Evolutionary conservation across 2,113 vertebrate species (phyloP).

Genomic region (Amphiprion percula): DNA sequence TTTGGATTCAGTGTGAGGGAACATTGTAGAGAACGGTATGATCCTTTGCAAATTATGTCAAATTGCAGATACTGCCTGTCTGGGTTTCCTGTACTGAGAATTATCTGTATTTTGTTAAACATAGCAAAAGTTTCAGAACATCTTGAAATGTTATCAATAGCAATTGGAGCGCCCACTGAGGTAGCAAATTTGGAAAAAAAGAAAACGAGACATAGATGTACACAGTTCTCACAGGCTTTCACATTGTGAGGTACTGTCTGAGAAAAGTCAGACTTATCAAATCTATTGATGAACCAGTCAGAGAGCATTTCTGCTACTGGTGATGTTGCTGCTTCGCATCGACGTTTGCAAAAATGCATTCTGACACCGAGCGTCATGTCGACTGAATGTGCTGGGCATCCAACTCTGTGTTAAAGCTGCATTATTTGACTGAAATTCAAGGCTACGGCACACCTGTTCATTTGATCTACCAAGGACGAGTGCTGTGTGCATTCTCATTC

Average conservation of each 20-base stretch:
- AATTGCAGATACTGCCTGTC: not conserved
- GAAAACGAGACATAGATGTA: not conserved
- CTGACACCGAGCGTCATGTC: slow-evolving; percentile 9
- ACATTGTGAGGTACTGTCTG: slow-evolving; percentile 2
- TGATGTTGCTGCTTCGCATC: slow-evolving; percentile 22
- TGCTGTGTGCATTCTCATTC: slow-evolving; percentile 6
- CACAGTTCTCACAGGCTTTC: slow-evolving; percentile 19
- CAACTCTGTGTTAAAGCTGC: slow-evolving; percentile 29
- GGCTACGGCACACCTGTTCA: slow-evolving; percentile 24
- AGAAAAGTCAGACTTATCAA: slow-evolving; percentile 46
- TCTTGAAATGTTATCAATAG: not conserved
- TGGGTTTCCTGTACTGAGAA: not conserved
- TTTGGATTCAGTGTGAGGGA: not conserved
- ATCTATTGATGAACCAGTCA: slow-evolving; percentile 55
- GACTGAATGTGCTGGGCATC: slow-evolving; percentile 8
- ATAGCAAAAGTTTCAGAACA: not conserved
- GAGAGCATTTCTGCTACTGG: slow-evolving; percentile 24
- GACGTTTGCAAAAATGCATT: slow-evolving; percentile 26
- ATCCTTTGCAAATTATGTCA: not conserved
- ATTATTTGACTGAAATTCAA: slow-evolving; percentile 47
- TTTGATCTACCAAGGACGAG: slow-evolving; percentile 33
- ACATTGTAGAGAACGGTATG: not conserved
- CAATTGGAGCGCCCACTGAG: not conserved
- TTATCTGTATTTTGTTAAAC: not conserved
- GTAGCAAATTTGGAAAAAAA: not conserved